Conservation (phyloP, 2,113 vertebrate species). For the Cottus gobio region DNA sequence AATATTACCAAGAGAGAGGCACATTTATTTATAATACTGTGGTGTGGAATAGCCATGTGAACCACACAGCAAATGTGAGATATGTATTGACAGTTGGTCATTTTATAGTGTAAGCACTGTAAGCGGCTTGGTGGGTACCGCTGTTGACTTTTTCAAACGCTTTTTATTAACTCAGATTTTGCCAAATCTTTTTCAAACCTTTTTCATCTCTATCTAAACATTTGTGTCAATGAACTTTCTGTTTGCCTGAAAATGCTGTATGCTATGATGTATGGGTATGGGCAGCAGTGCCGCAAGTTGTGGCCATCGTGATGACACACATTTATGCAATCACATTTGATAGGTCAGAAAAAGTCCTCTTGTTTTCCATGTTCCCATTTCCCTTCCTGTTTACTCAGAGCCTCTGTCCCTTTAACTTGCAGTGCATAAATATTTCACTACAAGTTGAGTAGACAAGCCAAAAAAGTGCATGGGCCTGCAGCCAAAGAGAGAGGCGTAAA, state of each 20-base stretch:
- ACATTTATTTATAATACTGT: constrained; percentile 7
- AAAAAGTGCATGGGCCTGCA: constrained; percentile 50
- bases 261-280: neutral
- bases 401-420: constrained; percentile 50
- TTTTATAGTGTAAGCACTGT: neutral
- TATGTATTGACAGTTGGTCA: neutral
- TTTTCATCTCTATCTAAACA: too few species aligned
- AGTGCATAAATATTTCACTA: constrained; percentile 71
- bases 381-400: constrained; percentile 54
- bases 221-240: neutral
- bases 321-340: neutral
- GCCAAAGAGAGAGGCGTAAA: constrained; percentile 25
- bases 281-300: neutral
- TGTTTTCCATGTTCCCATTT: constrained; percentile 43
- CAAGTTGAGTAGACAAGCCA: constrained; percentile 51
- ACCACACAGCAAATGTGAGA: neutral
- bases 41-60: neutral
- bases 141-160: neutral
- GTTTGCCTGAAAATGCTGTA: neutral
- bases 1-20: neutral
- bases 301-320: neutral
- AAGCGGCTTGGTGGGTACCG: neutral
- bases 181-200: neutral
- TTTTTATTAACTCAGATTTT: neutral
- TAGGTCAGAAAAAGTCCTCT: constrained; percentile 2